Evolutionary conservation across 2,797 vertebrate species (phyloP).

Genomic region (Phrynocephalus guinanensis): DNA sequence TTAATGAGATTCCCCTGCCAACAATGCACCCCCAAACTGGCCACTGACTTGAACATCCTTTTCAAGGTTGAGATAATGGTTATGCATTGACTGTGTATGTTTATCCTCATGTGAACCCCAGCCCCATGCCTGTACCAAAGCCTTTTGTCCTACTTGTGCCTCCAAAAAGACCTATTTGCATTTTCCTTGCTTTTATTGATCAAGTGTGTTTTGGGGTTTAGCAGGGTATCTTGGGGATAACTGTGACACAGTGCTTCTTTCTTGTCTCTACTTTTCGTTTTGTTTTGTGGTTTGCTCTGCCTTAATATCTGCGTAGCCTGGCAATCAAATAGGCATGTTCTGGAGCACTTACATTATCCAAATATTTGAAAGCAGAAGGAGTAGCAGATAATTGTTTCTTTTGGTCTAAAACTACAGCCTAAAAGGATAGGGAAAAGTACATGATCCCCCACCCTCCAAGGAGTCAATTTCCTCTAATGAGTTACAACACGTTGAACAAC

Average conservation of each 20-base stretch:
- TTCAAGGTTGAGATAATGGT: neutral
- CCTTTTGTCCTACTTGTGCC: rapidly evolving
- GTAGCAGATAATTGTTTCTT: too few species aligned
- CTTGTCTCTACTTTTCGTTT: neutral
- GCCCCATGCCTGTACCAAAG: neutral
- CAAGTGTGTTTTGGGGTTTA: neutral
- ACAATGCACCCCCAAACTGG: neutral
- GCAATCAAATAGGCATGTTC: too few species aligned
- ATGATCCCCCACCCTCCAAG: too few species aligned
- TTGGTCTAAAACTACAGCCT: too few species aligned
- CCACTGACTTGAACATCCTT: neutral
- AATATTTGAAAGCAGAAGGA: too few species aligned
- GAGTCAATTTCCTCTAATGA: too few species aligned
- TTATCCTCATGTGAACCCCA: neutral
- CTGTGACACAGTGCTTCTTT: neutral
- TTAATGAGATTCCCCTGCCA: neutral
- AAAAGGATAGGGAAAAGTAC: too few species aligned
- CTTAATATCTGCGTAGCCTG: too few species aligned
- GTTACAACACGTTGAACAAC: too few species aligned
- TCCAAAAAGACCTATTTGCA: neutral
- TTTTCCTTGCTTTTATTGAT: conserved; percentile 2
- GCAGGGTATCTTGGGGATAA: neutral
- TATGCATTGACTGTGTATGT: neutral
- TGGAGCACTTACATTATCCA: too few species aligned
- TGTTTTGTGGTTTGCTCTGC: too few species aligned